Evolutionary conservation across 64 coral and sea anemone genomes (phyloP).

Genomic region (Pocillopora verrucosa): DNA sequence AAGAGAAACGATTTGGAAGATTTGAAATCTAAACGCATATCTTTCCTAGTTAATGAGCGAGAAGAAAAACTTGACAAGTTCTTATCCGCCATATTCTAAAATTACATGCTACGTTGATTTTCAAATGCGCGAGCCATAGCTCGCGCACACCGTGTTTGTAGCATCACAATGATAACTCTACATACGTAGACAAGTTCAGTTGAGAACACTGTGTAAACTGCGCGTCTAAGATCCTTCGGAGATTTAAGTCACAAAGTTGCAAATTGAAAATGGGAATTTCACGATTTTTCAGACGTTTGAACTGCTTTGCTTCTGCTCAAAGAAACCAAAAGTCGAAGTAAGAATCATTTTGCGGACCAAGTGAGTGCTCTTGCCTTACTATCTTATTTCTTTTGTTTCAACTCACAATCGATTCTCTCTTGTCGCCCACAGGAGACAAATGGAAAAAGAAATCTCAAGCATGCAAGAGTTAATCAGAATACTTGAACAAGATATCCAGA

Average conservation of each 20-base stretch:
- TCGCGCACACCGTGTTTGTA: neutral
- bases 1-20: no score
- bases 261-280: neutral
- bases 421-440: neutral
- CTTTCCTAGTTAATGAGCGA: no score
- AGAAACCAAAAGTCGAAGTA: neutral
- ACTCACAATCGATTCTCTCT: neutral
- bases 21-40: no score
- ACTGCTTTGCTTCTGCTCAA: neutral
- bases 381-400: neutral
- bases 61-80: no score
- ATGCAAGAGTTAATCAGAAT: neutral
- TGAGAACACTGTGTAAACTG: neutral
- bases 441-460: neutral
- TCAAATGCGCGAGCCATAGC: no score
- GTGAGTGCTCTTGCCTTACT: neutral
- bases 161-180: slow-evolving; percentile 8
- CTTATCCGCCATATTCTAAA: no score
- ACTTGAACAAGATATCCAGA: slow-evolving; percentile 9
- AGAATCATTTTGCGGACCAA: neutral
- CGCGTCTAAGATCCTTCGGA: neutral
- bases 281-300: neutral
- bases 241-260: neutral
- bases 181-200: neutral
- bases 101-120: no score